Base-by-base conservation (phyloP, 2,888 invertebrate genomes). In the Craniophora ligustri region DNA sequence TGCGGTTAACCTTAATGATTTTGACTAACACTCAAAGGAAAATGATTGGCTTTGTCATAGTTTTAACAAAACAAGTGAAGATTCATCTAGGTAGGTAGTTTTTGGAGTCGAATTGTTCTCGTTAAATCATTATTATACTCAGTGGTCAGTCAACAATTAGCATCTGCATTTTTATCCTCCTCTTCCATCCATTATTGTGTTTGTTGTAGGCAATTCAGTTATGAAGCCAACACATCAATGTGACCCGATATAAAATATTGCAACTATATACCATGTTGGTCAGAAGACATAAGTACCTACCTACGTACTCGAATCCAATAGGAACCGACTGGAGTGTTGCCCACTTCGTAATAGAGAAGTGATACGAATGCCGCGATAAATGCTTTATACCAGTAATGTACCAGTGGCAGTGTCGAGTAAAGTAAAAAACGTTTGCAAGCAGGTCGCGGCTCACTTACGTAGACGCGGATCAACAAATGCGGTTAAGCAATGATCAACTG, bases 371-470 rank as follows among this genome's bases (percentile, higher is more conserved):
- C 13, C 28, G 11, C 34, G 36, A 40, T 61, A 40, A 61, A 49
- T 35, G 30, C 13, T 31, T 21, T 8, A 21, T 35, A 63, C 38
- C 34, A 31, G n/a, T n/a, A n/a, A n/a, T n/a, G n/a, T n/a, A n/a
- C n/a, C n/a, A n/a, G n/a, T n/a, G n/a, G n/a, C n/a, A n/a, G 13
- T 34, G 18, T 39, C 15, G 38, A 28, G 42, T 55, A 34, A 14
- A 44, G 35, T 42, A 72, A 58, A 71, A 71, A 67, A 45, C 31
- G 42, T 36, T 36, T 28, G 48, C 49, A 55, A 67, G 47, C 67
- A 62, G 75, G 67, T 56, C 75, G 67, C 45, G 63, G 34, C 50
- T 50, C 53, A 51, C 53, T 71, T 49, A 48, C 46, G 36, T 53
- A n/a, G n/a, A 50, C 49, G 21, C 57, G 49, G 72, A 60, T 65